phyloP scores from a whole-genome alignment of 1,140 invertebrate species.

The Leguminivora glycinivorella region DNA sequence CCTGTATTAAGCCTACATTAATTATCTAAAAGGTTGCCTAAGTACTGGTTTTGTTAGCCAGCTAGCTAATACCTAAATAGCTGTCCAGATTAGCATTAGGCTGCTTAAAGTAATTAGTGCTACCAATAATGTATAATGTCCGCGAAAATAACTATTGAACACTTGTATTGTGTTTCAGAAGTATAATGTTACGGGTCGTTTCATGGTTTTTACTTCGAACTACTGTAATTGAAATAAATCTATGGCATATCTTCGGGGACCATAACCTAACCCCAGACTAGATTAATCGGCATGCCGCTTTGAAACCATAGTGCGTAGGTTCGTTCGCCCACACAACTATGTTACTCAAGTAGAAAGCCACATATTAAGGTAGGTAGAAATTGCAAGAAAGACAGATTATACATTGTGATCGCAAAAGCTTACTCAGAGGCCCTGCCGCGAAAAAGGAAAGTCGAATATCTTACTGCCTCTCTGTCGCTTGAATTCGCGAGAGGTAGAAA shows the following conservation, averaged over 20 bases:
- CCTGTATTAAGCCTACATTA: no score
- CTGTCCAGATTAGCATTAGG: no score
- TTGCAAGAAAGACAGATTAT: background rate
- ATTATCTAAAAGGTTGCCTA: no score
- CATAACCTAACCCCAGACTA: background rate
- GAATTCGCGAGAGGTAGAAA: no score
- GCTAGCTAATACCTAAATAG: no score
- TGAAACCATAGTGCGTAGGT: slow-evolving; percentile 11
- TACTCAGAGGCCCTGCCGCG: background rate
- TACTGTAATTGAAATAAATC: background rate
- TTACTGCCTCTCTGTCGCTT: no score
- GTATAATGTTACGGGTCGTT: background rate
- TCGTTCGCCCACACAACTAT: background rate
- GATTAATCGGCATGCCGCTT: slow-evolving; percentile 12
- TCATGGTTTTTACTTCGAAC: background rate
- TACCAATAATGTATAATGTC: no score
- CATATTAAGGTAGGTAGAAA: background rate
- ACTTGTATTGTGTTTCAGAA: no score
- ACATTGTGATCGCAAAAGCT: background rate
- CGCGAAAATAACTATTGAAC: no score
- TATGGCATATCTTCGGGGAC: background rate
- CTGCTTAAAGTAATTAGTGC: no score
- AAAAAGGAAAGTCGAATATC: background rate
- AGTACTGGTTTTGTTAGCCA: no score
- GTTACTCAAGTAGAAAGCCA: background rate